Percentiles rank a stretch among this genome's conserved stretches.
These are phyloP conservation scores for Melanostoma scalare DNA, from an alignment of 2,888 invertebrate species.

Conservation along the genomic window DNA sequence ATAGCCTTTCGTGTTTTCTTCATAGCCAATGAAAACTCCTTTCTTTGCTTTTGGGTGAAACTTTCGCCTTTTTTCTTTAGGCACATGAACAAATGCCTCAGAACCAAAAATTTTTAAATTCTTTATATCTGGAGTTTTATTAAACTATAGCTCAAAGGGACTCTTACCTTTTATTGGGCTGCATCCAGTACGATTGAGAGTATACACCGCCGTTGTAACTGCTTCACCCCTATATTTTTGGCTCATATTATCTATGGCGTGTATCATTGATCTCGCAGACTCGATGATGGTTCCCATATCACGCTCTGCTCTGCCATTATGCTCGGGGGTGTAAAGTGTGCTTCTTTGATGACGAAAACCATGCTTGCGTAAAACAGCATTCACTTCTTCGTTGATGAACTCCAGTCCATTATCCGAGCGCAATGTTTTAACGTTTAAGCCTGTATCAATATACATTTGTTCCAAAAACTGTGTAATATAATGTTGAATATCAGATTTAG, in stretches of 20 bases:
- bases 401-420: too few relatives aligned
- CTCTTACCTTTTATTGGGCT: too few relatives aligned
- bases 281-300: not conserved
- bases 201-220: too few relatives aligned
- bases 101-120: conserved; percentile 23
- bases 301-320: not conserved
- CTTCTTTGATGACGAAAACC: too few relatives aligned
- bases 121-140: conserved; percentile 6
- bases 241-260: not conserved
- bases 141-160: conserved; percentile 26
- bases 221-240: too few relatives aligned
- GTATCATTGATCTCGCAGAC: not conserved
- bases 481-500: too few relatives aligned
- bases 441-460: too few relatives aligned
- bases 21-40: conserved; percentile 16
- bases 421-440: too few relatives aligned
- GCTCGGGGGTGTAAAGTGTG: not conserved
- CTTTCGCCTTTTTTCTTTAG: conserved; percentile 34
- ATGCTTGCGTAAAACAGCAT: too few relatives aligned
- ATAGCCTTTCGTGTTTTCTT: conserved; percentile 17
- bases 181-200: too few relatives aligned
- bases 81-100: conserved; percentile 30
- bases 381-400: too few relatives aligned
- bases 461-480: too few relatives aligned
- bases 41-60: not conserved